These are phyloP conservation scores for Zaprionus nigranus DNA, from an alignment of 1,140 invertebrate species.

Conservation along the genomic window DNA sequence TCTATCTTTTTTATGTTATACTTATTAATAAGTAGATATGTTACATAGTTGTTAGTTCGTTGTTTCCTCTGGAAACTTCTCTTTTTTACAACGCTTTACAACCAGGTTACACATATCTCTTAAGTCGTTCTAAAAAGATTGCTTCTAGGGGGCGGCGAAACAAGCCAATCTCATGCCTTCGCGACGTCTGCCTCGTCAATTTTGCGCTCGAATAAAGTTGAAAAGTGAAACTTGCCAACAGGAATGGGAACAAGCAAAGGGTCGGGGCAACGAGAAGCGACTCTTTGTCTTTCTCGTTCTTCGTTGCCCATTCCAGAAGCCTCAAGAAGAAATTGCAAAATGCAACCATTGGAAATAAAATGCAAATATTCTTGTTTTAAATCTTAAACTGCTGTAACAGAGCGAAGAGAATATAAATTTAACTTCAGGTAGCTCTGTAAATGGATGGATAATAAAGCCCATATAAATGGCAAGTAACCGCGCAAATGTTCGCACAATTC, in stretches of 20 bases:
- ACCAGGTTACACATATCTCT: background rate
- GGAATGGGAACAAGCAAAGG: background rate
- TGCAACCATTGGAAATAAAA: conserved; percentile 71
- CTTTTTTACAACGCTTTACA: background rate
- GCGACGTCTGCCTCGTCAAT: conserved; percentile 57
- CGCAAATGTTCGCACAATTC: background rate
- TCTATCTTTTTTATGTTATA: no score
- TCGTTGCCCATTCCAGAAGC: conserved; percentile 15
- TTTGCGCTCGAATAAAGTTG: conserved; percentile 74
- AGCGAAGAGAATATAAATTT: conserved; percentile 31
- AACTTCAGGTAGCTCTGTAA: conserved; percentile 37
- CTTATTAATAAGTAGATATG: background rate
- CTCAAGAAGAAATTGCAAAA: conserved; percentile 64
- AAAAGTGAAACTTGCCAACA: conserved; percentile 63
- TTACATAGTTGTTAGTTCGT: background rate
- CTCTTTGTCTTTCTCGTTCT: background rate
- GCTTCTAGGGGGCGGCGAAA: background rate
- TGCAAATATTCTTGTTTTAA: conserved; percentile 57
- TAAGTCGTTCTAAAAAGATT: background rate
- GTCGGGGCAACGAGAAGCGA: background rate
- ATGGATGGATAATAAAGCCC: conserved; percentile 22
- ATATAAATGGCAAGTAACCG: background rate
- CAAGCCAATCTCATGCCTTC: background rate
- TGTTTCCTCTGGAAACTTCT: background rate
- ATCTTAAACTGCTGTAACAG: background rate